Percentiles rank a stretch among this genome's conserved stretches.
These are phyloP conservation scores for Myotis lucifugus DNA, from an alignment of 2,113 vertebrate genomes.

Conservation along the genomic window DNA sequence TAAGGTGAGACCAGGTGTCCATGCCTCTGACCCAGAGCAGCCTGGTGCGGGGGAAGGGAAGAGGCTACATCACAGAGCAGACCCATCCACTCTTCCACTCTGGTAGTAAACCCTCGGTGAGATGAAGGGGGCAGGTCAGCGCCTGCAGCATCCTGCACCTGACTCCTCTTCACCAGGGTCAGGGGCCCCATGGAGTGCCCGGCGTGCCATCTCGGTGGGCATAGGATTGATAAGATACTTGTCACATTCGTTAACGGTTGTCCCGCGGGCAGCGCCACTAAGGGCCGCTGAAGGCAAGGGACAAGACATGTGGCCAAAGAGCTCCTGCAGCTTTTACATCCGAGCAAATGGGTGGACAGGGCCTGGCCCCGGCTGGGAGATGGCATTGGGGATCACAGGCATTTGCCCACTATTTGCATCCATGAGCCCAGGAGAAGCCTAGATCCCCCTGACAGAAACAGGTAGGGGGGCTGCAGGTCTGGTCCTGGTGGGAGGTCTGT, in stretches of 20 bases:
- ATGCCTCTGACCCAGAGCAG: not conserved
- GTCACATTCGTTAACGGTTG: not conserved
- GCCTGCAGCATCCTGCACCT: too few species aligned
- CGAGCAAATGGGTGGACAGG: not conserved
- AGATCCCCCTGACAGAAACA: not conserved
- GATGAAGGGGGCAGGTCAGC: not conserved
- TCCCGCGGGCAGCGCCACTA: not conserved
- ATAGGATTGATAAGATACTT: not conserved
- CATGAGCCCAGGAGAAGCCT: not conserved
- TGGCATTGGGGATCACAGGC: not conserved
- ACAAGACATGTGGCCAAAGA: not conserved
- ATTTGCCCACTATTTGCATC: constrained; percentile 53
- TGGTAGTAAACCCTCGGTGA: not conserved
- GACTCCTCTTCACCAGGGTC: not conserved
- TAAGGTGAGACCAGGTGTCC: constrained; percentile 86
- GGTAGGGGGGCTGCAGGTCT: not conserved
- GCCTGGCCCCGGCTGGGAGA: not conserved
- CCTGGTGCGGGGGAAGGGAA: not conserved
- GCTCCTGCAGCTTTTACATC: not conserved
- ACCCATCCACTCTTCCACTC: not conserved
- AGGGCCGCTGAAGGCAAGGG: not conserved
- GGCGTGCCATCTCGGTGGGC: not conserved
- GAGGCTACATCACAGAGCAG: not conserved
- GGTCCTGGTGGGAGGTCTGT: not conserved
- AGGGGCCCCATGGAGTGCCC: not conserved